These are phyloP conservation scores for Trachymyrmex cornetzi DNA, from an alignment of 1,140 invertebrate species.

Conservation along the genomic window DNA sequence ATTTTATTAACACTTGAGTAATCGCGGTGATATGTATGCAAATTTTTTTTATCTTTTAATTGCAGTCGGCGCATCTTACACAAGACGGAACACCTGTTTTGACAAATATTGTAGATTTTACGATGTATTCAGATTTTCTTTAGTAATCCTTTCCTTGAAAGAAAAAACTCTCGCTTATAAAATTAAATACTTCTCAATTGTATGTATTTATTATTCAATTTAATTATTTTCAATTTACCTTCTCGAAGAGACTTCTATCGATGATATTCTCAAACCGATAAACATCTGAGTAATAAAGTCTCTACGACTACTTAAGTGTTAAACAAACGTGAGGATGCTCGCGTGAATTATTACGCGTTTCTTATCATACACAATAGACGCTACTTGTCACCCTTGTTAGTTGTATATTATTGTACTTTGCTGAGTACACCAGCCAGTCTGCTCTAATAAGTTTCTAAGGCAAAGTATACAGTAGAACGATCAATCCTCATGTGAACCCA, in stretches of 20 bases:
- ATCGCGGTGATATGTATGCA: neutral
- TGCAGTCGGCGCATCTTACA: neutral
- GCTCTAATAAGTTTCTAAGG: conserved; percentile 33
- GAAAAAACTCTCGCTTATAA: neutral
- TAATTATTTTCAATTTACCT: neutral
- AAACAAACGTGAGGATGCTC: conserved; percentile 4
- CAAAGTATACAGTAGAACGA: neutral
- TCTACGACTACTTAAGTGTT: conserved; percentile 42
- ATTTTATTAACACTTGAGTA: conserved; percentile 21
- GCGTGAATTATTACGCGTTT: neutral
- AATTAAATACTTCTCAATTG: conserved; percentile 15
- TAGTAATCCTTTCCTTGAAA: neutral
- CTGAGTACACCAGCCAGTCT: neutral
- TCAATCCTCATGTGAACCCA: conserved; percentile 8
- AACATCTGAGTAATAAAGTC: neutral
- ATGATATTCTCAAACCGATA: neutral
- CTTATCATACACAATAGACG: neutral
- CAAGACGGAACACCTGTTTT: neutral
- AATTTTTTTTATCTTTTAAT: neutral
- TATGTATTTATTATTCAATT: neutral
- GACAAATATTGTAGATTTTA: neutral
- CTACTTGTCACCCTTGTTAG: conserved; percentile 18
- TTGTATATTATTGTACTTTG: conserved; percentile 3
- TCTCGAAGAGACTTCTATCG: neutral
- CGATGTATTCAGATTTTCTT: neutral